Evolutionary conservation across 2,888 invertebrate genomes (phyloP), one percentile per base, ranked within the genome.

Genomic region (Melanophora roralis): DNA sequence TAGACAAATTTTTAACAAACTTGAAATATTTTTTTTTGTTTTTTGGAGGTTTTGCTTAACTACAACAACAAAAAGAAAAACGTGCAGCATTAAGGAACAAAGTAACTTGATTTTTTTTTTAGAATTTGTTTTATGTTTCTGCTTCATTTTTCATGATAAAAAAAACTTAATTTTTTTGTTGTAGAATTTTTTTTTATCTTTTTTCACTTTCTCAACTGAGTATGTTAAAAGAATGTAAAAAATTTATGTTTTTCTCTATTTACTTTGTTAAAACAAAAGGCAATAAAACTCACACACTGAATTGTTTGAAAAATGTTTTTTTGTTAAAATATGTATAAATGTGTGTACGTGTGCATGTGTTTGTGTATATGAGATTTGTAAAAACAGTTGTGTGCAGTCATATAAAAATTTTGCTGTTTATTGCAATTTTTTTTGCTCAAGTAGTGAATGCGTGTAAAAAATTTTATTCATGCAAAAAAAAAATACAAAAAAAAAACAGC

Each of bases 1-100:
- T 55, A 71, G 40, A 75, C 71, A 75, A 71, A 23, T 23, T 69
- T 78, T 72, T 57, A 80, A 80, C 64, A 45, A 76, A 76, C 68
- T 76, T 80, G 67, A 59, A 59, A 55, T 72, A 64, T 69, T 69
- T 71, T n/a, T 27, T 19, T 51, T 27, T 21, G 8, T 49, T 23
- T 40, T 23, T 12, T 43, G 2, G 27, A 9, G 11, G n/a, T 62
- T 36, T 36, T 14, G 1, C n/a, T 23, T 8, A 51, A 27, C 3
- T 5, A 27, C 27, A 27, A 27, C 27, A 27, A 27, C 27, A 27
- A n/a, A n/a, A n/a, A n/a, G n/a, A 72, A 72, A 51, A 43, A 40
- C 34, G 27, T 27, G n/a, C n/a, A n/a, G 27, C 27, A 51, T 38
- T 23, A 12, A 53, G 62, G n/a, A 60, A 57, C 57, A 72, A 55